Conservation (phyloP, 1,140 invertebrate species). For the Drosophila arizonae region DNA sequence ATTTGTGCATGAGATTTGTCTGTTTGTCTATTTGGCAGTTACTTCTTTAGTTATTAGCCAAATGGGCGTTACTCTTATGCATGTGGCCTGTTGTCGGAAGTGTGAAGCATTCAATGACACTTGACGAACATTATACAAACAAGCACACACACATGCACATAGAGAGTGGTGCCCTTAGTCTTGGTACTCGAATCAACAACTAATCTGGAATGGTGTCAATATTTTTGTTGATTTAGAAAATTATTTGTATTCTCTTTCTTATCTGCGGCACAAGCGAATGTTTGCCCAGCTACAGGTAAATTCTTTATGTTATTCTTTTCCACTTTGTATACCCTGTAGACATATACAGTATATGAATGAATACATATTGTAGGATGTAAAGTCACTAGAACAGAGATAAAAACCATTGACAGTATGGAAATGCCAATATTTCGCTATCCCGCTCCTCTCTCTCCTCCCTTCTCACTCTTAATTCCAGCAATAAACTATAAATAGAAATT, state of each 20-base stretch:
- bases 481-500: too few relatives aligned
- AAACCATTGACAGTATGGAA: too few relatives aligned
- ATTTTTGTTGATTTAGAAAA: constrained; percentile 2
- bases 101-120: constrained; percentile 33
- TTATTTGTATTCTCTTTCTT: neutral
- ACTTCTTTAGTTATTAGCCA: constrained; percentile 27
- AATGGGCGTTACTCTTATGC: constrained; percentile 10
- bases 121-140: constrained; percentile 12
- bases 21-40: constrained; percentile 42
- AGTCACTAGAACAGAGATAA: too few relatives aligned
- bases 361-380: too few relatives aligned
- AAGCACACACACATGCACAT: neutral
- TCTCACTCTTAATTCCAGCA: too few relatives aligned
- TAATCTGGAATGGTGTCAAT: too few relatives aligned
- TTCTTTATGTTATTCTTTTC: neutral
- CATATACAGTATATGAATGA: too few relatives aligned
- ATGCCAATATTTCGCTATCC: too few relatives aligned
- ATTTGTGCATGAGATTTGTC: constrained; percentile 77
- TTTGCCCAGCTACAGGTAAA: constrained; percentile 2
- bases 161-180: neutral
- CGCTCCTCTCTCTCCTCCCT: too few relatives aligned
- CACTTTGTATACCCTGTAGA: neutral
- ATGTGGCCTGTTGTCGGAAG: constrained; percentile 32
- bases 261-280: neutral
- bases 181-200: neutral